Conservation (phyloP, 2,888 invertebrate genomes). For the Glaucopsyche alexis region DNA sequence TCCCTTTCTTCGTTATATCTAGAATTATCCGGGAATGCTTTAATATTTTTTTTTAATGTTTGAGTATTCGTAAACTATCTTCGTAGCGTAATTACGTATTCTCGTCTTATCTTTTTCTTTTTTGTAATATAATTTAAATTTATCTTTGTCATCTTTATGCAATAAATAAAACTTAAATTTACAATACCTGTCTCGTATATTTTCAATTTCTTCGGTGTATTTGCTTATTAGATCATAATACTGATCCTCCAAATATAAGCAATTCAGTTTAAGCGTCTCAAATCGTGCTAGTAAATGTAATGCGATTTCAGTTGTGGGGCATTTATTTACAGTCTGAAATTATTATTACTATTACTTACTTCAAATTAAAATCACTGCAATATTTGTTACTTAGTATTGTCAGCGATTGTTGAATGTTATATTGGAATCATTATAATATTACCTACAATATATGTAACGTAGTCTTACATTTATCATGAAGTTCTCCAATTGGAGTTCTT, state of each 20-base stretch:
- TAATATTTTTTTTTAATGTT: no score
- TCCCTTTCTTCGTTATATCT: slow-evolving; percentile 89
- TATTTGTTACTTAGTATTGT: no score
- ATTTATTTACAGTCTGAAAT: slow-evolving; percentile 67
- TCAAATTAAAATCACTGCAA: no score
- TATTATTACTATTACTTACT: not conserved
- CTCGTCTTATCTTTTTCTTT: no score
- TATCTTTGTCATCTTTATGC: not conserved
- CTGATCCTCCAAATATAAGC: slow-evolving; percentile 86
- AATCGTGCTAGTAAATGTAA: slow-evolving; percentile 80
- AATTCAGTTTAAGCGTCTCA: slow-evolving; percentile 85
- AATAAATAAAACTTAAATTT: not conserved
- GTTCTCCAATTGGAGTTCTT: slow-evolving; percentile 85
- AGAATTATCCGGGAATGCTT: not conserved
- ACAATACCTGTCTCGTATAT: slow-evolving; percentile 82
- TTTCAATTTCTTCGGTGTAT: slow-evolving; percentile 84
- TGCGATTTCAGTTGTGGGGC: slow-evolving; percentile 75
- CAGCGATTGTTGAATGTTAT: no score
- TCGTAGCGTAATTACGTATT: no score
- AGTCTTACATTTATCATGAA: slow-evolving; percentile 82
- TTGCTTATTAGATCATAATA: slow-evolving; percentile 85
- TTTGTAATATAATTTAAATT: not conserved
- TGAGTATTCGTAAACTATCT: no score
- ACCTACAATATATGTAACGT: not conserved
- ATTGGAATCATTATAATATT: not conserved